Evolutionary conservation across 2,113 vertebrate genomes (phyloP).

Genomic region (Lepisosteus osseus): DNA sequence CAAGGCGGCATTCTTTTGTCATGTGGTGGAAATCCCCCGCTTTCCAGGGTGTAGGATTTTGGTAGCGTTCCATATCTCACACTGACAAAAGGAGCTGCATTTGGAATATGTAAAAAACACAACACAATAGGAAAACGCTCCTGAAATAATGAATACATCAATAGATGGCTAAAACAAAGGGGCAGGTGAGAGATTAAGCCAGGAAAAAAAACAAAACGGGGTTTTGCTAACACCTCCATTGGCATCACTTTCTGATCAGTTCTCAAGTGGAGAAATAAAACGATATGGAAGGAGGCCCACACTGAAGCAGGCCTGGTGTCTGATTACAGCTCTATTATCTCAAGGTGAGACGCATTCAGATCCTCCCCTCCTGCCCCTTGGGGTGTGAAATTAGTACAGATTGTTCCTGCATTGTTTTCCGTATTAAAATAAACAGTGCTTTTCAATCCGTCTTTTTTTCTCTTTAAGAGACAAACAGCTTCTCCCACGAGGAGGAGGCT

Average conservation of each 20-base stretch:
- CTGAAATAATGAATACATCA: constrained; percentile 9
- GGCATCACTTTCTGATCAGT: constrained; percentile 60
- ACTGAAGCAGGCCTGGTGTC: constrained; percentile 50
- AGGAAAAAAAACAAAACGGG: constrained; percentile 50
- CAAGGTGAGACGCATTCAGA: constrained; percentile 63
- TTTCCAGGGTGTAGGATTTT: constrained; percentile 84
- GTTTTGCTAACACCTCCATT: constrained; percentile 73
- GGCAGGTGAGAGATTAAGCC: constrained; percentile 93
- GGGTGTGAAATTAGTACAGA: constrained; percentile 76
- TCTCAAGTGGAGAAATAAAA: constrained; percentile 55
- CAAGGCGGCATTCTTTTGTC: constrained; percentile 97
- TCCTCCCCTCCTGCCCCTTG: constrained; percentile 56
- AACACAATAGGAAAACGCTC: constrained; percentile 21
- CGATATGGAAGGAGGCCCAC: constrained; percentile 50
- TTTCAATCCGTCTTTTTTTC: neutral
- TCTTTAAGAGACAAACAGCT: neutral
- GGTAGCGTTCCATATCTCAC: constrained; percentile 86
- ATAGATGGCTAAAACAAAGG: constrained; percentile 67
- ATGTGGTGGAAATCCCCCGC: constrained; percentile 82
- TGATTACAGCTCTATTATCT: constrained; percentile 68
- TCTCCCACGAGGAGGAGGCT: neutral
- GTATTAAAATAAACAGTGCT: constrained; percentile 3
- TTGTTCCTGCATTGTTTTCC: constrained; percentile 56
- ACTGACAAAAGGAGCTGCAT: constrained; percentile 88
- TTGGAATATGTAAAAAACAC: constrained; percentile 89